Conservation (phyloP, 53 echinoderm and acorn worm species). For the Crossaster papposus region DNA sequence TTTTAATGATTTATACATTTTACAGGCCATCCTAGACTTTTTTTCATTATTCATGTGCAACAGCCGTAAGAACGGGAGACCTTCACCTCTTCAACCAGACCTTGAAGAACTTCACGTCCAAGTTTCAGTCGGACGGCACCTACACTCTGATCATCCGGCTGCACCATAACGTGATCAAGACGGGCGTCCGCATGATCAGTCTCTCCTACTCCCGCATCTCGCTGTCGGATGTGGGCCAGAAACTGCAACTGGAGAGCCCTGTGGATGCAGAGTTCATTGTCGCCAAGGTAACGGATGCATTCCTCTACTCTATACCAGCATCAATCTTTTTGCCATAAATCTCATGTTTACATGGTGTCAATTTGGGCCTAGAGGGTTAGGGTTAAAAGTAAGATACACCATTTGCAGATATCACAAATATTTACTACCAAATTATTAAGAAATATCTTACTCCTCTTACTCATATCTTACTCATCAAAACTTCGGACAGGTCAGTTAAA, state of each 20-base stretch:
- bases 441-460: no score
- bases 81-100: conserved; percentile 93
- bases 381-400: no score
- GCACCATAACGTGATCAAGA: conserved; percentile 99
- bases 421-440: no score
- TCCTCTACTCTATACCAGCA: not conserved
- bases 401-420: no score
- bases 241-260: conserved; percentile 95
- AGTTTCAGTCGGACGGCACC: conserved; percentile 96
- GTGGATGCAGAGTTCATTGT: conserved; percentile 99
- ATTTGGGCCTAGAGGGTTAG: no score
- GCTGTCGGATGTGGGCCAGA: conserved; percentile 86
- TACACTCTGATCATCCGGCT: conserved; percentile 97
- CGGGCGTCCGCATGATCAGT: conserved; percentile 97
- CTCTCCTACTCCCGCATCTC: conserved; percentile 97
- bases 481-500: no score
- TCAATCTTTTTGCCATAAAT: not conserved
- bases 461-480: no score
- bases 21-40: not conserved
- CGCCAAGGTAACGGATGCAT: conserved; percentile 78
- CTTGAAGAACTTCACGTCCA: conserved; percentile 79
- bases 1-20: no score
- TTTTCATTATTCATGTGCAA: not conserved
- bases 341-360: no score
- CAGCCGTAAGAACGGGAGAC: conserved; percentile 93